These are phyloP conservation scores for Pantherophis guttatus DNA, from an alignment of 2,113 vertebrate species.

Conservation along the genomic window DNA sequence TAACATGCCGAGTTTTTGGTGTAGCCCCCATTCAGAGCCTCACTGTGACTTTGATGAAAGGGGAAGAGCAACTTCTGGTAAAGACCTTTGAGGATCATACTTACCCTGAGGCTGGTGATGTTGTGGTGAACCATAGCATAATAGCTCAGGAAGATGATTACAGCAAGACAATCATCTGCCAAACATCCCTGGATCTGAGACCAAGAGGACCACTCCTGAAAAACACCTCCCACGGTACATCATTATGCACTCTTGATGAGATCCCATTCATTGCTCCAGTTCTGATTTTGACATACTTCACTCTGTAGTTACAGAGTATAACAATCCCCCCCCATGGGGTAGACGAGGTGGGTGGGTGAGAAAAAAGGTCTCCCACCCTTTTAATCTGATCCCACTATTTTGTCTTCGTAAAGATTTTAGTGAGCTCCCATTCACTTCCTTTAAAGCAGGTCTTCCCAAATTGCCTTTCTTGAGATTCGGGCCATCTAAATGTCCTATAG, in stretches of 20 bases:
- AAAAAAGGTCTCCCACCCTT: too few relatives aligned
- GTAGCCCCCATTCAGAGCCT: slow-evolving; percentile 82
- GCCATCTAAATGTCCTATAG: background rate
- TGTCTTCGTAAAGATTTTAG: background rate
- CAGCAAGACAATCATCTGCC: slow-evolving; percentile 74
- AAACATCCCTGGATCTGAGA: slow-evolving; percentile 75
- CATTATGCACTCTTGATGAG: background rate
- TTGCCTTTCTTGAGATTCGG: background rate
- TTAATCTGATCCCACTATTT: background rate
- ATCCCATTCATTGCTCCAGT: background rate
- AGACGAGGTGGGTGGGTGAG: too few relatives aligned
- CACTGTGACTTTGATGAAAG: slow-evolving; percentile 75
- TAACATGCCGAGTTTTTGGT: slow-evolving; percentile 79
- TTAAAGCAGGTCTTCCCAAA: background rate
- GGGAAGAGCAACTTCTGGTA: slow-evolving; percentile 68
- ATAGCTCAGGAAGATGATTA: slow-evolving; percentile 66
- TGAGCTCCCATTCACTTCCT: background rate
- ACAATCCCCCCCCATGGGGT: background rate
- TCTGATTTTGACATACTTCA: background rate
- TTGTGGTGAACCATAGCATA: slow-evolving; percentile 61
- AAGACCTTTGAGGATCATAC: slow-evolving; percentile 74
- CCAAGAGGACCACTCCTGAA: slow-evolving; percentile 66
- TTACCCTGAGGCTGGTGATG: slow-evolving; percentile 20
- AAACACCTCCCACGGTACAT: background rate
- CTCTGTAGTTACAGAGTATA: background rate